Evolutionary conservation across 2,113 vertebrate species (phyloP).

Genomic region (Cacatua alba): DNA sequence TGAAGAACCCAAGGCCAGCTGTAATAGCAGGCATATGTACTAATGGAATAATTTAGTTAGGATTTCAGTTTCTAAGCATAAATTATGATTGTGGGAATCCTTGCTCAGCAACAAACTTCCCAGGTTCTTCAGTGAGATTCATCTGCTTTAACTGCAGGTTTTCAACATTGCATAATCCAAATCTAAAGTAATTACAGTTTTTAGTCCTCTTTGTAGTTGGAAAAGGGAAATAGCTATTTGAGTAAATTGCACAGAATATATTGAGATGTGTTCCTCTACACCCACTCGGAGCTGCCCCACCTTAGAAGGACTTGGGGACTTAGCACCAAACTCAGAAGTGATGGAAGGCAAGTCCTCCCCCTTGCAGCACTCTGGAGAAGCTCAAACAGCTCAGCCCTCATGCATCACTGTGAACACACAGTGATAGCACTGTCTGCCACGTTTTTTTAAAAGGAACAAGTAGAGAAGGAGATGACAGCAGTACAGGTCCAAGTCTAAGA

Average conservation of each 20-base stretch:
- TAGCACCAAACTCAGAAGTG: not conserved
- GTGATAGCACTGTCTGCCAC: fast-evolving
- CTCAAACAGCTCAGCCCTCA: not conserved
- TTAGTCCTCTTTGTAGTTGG: not conserved
- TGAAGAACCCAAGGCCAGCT: not conserved
- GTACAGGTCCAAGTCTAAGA: too few species aligned
- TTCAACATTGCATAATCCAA: not conserved
- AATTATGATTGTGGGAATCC: not conserved
- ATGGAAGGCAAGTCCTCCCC: not conserved
- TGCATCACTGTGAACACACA: fast-evolving
- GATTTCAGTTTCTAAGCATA: not conserved
- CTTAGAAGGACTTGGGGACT: not conserved
- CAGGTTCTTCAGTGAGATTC: not conserved
- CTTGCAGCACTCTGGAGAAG: not conserved
- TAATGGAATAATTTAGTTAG: not conserved
- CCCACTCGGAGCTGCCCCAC: not conserved
- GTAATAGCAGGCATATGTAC: not conserved
- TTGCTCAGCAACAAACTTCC: not conserved
- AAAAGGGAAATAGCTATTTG: not conserved
- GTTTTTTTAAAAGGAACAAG: not conserved
- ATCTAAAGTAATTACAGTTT: not conserved
- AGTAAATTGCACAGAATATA: not conserved
- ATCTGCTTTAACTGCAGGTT: not conserved
- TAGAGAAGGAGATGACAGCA: not conserved
- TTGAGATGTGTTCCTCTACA: not conserved